These are phyloP conservation scores for Drosophila willistoni DNA, from an alignment of 1,140 invertebrate genomes.

Conservation along the genomic window DNA sequence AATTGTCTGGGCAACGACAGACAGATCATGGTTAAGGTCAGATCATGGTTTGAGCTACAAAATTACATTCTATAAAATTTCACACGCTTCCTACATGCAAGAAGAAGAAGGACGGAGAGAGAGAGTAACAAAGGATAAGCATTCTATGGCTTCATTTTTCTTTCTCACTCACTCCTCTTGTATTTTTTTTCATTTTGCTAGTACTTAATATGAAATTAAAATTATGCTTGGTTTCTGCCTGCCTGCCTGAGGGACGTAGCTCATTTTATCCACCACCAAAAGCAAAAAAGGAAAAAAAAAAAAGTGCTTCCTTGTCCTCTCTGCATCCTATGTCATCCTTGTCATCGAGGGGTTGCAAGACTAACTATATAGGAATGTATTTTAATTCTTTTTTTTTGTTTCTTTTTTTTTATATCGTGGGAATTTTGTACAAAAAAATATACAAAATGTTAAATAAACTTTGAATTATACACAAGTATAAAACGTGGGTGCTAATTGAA, in stretches of 20 bases:
- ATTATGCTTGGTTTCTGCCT: constrained; percentile 63
- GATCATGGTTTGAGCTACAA: constrained; percentile 25
- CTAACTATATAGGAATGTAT: constrained; percentile 4
- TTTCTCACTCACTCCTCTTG: neutral
- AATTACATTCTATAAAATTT: constrained; percentile 47
- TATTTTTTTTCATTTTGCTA: constrained; percentile 20
- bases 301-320: constrained; percentile 9
- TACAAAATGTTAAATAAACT: neutral
- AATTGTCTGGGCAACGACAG: constrained; percentile 7
- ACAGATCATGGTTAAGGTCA: constrained; percentile 22
- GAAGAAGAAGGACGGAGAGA: neutral
- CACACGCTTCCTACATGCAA: constrained; percentile 50
- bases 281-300: neutral
- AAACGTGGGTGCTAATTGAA: constrained; percentile 2
- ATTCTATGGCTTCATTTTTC: constrained; percentile 64
- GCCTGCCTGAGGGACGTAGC: constrained; percentile 37
- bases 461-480: neutral
- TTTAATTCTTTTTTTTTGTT: neutral
- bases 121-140: constrained; percentile 59
- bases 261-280: constrained; percentile 10
- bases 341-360: neutral
- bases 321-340: constrained; percentile 2
- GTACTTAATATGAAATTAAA: constrained; percentile 78
- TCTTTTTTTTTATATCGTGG: constrained; percentile 1
- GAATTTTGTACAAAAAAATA: constrained; percentile 6